Evolutionary conservation across 2,113 vertebrate genomes (phyloP), one percentile per base, ranked within the genome.

Genomic region (Raja brachyura): DNA sequence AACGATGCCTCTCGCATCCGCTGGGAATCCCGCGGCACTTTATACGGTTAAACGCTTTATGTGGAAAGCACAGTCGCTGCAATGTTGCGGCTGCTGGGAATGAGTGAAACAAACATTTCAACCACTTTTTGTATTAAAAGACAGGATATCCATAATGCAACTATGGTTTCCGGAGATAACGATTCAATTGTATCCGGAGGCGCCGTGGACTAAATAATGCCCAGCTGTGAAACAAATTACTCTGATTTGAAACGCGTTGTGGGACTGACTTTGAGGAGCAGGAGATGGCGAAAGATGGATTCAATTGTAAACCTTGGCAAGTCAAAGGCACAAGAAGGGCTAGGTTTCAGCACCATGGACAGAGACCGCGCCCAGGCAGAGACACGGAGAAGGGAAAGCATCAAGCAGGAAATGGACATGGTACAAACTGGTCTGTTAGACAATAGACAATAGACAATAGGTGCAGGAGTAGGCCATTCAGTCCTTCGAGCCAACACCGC

Each of bases 351-450:
- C 54, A 94, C 77, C 73, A 85, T 68, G 66, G 75, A 94, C 56
- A 83, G 75, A 61, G 68, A 39, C 74, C 94, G 83, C 56, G 33
- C 61, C 61, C 31, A 31, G 31, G n/a, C 76, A 10, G 75, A 77
- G n/a, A 48, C 75, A 68, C 93, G 93, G 78, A 54, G 78, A 54
- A 96, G 96, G 96, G 96, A 96, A 96, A 97, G 90, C 14, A 94
- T 0, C 96, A 96, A 79, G 93, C 93, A 95, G 48, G 94, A 94
- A 93, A 95, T 97, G 3, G 96, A 96, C 13, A 94, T 96, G 22
- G 93, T 97, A n/a, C n/a, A n/a, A n/a, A n/a, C n/a, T n/a, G n/a
- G n/a, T n/a, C n/a, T n/a, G n/a, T n/a, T n/a, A n/a, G n/a, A n/a
- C n/a, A n/a, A n/a, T n/a, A n/a, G n/a, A n/a, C n/a, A n/a, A n/a